Evolutionary conservation across 2,797 vertebrate genomes (phyloP).

Genomic region (Peromyscus attwateri): DNA sequence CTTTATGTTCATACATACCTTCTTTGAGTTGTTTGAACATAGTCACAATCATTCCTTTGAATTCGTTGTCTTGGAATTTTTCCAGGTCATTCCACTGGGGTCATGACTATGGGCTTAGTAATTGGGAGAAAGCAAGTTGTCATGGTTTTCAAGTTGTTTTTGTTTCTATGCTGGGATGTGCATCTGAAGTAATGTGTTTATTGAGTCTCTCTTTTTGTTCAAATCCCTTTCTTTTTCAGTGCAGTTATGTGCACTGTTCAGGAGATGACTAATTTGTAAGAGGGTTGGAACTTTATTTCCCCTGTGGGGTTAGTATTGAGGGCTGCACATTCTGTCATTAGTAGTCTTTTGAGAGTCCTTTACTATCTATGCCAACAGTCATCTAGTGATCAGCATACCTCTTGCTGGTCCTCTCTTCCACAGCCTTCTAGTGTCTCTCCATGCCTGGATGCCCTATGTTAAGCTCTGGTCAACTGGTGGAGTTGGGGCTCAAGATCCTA

Average conservation of each 20-base stretch:
- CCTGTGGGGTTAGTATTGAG: neutral
- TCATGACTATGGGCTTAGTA: neutral
- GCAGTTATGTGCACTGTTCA: neutral
- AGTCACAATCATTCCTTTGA: neutral
- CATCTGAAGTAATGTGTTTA: neutral
- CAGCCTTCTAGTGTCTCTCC: neutral
- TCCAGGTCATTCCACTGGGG: neutral
- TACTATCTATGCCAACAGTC: neutral
- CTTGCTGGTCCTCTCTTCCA: neutral
- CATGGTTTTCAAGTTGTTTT: neutral
- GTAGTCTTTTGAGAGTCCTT: neutral
- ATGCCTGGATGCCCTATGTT: neutral
- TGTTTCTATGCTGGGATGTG: neutral
- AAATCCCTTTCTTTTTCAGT: neutral
- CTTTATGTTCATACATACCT: neutral
- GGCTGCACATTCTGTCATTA: neutral
- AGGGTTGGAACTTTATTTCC: neutral
- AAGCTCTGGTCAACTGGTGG: neutral
- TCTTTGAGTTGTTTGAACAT: neutral
- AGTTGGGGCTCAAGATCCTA: neutral
- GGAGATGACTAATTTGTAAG: neutral
- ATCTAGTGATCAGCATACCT: neutral
- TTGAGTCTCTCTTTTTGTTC: neutral
- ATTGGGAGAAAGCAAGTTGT: neutral
- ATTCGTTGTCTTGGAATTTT: neutral